Evolutionary conservation across 2,113 vertebrate species (phyloP), one percentile per base, ranked within the genome.

Genomic region (Cygnus buccinator): DNA sequence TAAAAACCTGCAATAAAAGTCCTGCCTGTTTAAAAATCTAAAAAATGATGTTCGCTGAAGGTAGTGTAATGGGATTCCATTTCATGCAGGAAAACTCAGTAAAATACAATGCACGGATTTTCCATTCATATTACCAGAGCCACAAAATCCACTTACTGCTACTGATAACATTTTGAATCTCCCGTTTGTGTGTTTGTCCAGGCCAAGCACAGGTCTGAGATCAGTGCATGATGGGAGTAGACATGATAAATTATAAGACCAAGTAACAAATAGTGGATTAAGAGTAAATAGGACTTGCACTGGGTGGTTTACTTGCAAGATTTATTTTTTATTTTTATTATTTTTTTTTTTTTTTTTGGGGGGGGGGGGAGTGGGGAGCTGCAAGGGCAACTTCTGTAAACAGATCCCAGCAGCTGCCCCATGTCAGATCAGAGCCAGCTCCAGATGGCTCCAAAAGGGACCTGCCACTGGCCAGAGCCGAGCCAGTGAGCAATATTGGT

Each of bases 1-100:
- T 78, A 13, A 95, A 91, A 89, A 73, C 46, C 22, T 4, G 3
- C 85, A 96, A 90, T 55, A 89, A 79, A 89, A 93, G 52, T 52
- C 20, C 71, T 83, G 39, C 2, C 11, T 78, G 23, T 43, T 94
- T 57, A 35, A 67, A 29, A 89, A 81, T 78, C 57, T 90, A 16
- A 90, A 89, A 90, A 92, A 43, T 0, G 0, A 17, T 55, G 52
- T 63, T 86, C 57, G 54, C 29, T 78, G 66, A 72, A 72, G 66
- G n/a, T n/a, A 94, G 8, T 31, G 33, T 67, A 93, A 90, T 77
- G 61, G 65, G 80, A 84, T 95, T 90, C 43, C 9, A 6, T 41
- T 89, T 86, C 73, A 76, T 81, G 35, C 26, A 50, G 80, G 62
- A 92, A 92, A 75, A 63, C 52, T 74, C 37, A 7, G 29, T 84